Conservation (phyloP, 1,140 invertebrate genomes). For the Hirudo medicinalis region DNA sequence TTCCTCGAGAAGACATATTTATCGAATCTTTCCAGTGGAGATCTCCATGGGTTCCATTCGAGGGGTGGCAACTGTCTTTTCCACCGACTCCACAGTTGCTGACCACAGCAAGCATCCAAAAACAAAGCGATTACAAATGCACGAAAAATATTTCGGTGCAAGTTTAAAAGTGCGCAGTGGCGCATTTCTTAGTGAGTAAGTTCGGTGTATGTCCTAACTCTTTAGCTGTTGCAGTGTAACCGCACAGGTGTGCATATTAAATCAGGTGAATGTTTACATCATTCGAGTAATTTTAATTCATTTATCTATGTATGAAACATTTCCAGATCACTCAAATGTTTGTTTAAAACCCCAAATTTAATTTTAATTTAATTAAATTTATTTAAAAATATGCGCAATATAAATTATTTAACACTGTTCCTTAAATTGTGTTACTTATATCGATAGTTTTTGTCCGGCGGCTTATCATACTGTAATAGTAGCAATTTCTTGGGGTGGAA, state of each 20-base stretch:
- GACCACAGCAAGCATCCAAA: background rate
- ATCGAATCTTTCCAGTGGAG: constrained; percentile 11
- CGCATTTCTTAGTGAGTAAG: background rate
- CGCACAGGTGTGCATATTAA: background rate
- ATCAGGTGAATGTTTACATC: constrained; percentile 3
- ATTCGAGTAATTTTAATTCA: too few species aligned
- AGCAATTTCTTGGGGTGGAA: too few species aligned
- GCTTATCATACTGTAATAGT: too few species aligned
- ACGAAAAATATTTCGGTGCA: background rate
- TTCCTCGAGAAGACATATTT: constrained; percentile 15
- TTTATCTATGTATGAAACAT: too few species aligned
- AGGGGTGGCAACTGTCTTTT: constrained; percentile 6
- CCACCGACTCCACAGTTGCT: constrained; percentile 8
- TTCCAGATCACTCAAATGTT: too few species aligned
- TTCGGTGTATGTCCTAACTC: background rate
- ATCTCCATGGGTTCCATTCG: constrained; percentile 16
- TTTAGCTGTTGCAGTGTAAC: background rate
- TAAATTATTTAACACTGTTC: background rate
- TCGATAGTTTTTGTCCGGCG: too few species aligned
- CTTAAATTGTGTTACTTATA: too few species aligned
- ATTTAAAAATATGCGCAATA: background rate
- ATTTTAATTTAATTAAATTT: background rate
- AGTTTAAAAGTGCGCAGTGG: background rate
- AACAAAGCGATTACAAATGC: background rate
- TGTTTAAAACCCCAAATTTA: too few species aligned